Evolutionary conservation across 2,888 invertebrate species (phyloP), one percentile per base, ranked within the genome.

Genomic region (Camponotus fellah): DNA sequence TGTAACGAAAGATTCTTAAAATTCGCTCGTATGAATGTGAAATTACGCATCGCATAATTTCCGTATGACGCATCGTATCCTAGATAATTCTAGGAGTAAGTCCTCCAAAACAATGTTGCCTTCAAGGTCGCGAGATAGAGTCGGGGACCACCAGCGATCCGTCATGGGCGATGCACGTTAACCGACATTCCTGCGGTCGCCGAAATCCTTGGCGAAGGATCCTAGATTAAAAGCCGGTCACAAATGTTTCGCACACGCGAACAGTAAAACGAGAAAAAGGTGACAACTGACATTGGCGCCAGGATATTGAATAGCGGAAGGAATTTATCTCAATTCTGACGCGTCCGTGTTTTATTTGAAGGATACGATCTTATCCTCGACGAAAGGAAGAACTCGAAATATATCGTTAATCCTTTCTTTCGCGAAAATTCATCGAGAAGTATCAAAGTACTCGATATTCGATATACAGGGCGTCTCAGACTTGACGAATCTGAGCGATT

Each of bases 111-210:
- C 83, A 46, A 62, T 56, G 80, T 80, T 82, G 74, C 66, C 76
- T 68, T 77, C 71, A 69, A 84, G 81, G 79, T 85, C 76, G 43
- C 81, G 68, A 46, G 68, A 53, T 65, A 80, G 84, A 71, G 34
- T 6, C 43, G 8, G 83, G 83, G 88, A 91, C 91, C 91, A 90
- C 91, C 86, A 85, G 81, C 82, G 82, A 87, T 83, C 66, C 72
- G 82, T 49, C 85, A 46, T 77, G 77, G 56, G 81, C 85, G 17
- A 85, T 85, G 84, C 89, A 89, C 85, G 86, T 49, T 91, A 89
- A 91, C 90, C 92, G 90, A 91, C 91, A 92, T 92, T 92, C 90
- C 88, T 92, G 90, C 82, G 92, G 92, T 90, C 82, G 49, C 65
- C 74, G 71, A 90, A 89, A 92, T 92, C 90, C 86, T 85, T 83